Evolutionary conservation across 2,888 invertebrate species (phyloP), one percentile per base, ranked within the genome.

Genomic region (Drosophila siamana): DNA sequence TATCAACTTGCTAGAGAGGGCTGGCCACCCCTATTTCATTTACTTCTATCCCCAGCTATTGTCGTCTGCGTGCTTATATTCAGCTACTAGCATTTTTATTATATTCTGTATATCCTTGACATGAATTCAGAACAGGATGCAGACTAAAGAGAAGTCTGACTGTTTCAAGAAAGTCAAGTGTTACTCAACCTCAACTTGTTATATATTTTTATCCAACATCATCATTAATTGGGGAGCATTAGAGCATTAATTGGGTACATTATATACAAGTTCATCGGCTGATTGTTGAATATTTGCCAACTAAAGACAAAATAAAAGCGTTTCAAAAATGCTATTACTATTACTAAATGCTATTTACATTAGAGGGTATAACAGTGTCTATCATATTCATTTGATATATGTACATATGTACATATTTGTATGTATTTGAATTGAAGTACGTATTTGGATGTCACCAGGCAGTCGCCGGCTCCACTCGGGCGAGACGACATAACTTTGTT

Each of bases 381-480:
- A 9, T 7, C 28, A 28, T 9, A 16, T 26, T 28, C 1, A 5
- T 15, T 15, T 26, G 0, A 15, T 15, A 15, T 11, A 28, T 6
- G 19, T n/a, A 19, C 2, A 22, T n/a, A n/a, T n/a, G 4, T 24
- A 38, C 19, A 3, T 19, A 3, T 24, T 16, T 30, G 8, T 43
- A 8, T 43, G 24, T 33, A 30, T 51, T 24, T 38, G 28, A 43
- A 47, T 28, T 30, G 6, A 47, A 54, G 38, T 54, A 28, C 56
- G 50, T 48, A 54, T 54, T 19, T 38, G 24, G 41, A 51, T 16
- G 60, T 52, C 60, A 52, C 52, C 60, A 46, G 38, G 15, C 26
- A 52, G 74, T 74, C 70, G 33, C 66, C 60, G 78, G 72, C 80
- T 69, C 80, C 80, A 62, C 41, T 60, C 62, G 56, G 80, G 70